Conservation (phyloP, 2,797 vertebrate species). For the Sarcoramphus papa region DNA sequence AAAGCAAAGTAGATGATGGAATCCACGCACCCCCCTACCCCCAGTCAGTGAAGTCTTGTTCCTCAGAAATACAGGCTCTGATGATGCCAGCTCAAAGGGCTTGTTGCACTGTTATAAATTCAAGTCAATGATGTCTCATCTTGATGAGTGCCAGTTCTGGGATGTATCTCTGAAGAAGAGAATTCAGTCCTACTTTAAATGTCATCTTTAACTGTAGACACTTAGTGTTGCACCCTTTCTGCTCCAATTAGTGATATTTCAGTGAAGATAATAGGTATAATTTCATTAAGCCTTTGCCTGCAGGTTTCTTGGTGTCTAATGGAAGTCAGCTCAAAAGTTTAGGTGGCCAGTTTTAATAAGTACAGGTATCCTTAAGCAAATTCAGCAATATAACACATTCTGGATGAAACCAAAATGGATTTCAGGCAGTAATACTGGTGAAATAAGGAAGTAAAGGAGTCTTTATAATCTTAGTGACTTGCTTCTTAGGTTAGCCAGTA, state of each 20-base stretch:
- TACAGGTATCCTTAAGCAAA: not conserved
- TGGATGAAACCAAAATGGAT: not conserved
- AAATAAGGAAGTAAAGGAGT: not conserved
- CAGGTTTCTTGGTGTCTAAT: not conserved
- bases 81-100: not conserved
- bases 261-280: not conserved
- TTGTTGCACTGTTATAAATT: not conserved
- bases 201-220: not conserved
- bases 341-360: not conserved
- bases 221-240: not conserved
- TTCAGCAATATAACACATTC: not conserved
- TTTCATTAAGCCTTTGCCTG: not conserved
- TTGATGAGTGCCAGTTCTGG: not conserved
- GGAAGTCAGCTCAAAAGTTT: not conserved
- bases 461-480: not conserved
- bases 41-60: not conserved
- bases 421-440: not conserved
- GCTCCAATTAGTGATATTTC: not conserved
- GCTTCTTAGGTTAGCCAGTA: not conserved
- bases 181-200: not conserved
- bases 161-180: not conserved
- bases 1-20: not conserved
- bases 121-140: not conserved
- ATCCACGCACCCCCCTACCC: not conserved
- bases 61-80: not conserved